A percentile compares a stretch with the other conserved stretches of the same genome.
Conservation (phyloP, 1,140 invertebrate species). For the Drosophila kohkoa region DNA sequence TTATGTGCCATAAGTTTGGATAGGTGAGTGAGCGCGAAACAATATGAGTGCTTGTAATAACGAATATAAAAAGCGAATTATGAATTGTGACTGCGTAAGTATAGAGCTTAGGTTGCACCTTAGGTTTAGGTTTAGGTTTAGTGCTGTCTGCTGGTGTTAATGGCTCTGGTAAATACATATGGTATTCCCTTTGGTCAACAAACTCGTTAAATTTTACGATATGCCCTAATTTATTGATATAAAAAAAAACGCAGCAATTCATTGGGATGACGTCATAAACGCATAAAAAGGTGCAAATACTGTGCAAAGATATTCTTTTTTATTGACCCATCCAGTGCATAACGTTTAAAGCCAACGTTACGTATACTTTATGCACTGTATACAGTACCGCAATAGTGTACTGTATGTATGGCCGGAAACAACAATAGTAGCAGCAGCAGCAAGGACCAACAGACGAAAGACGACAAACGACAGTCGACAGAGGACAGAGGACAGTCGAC, state of each 20-base stretch:
- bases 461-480: background rate
- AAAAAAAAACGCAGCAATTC: conserved; percentile 25
- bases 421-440: conserved; percentile 23
- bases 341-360: conserved; percentile 53
- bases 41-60: background rate
- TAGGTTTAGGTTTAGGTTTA: background rate
- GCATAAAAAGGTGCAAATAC: conserved; percentile 72
- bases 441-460: background rate
- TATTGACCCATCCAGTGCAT: conserved; percentile 59
- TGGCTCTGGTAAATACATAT: conserved; percentile 11
- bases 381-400: conserved; percentile 1
- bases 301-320: conserved; percentile 74
- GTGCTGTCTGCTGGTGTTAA: conserved; percentile 6
- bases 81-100: background rate
- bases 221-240: conserved; percentile 31
- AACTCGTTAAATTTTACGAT: conserved; percentile 27
- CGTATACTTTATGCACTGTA: conserved; percentile 19
- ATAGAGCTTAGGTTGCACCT: background rate
- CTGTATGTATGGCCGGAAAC: conserved; percentile 14
- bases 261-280: conserved; percentile 48
- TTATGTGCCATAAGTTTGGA: conserved; percentile 94
- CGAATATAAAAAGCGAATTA: conserved; percentile 8
- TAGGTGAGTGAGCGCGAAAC: conserved; percentile 79
- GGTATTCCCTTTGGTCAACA: conserved; percentile 21
- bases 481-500: conserved; percentile 3